Evolutionary conservation across 2,888 invertebrate species (phyloP).

Genomic region (Harmothoe impar): DNA sequence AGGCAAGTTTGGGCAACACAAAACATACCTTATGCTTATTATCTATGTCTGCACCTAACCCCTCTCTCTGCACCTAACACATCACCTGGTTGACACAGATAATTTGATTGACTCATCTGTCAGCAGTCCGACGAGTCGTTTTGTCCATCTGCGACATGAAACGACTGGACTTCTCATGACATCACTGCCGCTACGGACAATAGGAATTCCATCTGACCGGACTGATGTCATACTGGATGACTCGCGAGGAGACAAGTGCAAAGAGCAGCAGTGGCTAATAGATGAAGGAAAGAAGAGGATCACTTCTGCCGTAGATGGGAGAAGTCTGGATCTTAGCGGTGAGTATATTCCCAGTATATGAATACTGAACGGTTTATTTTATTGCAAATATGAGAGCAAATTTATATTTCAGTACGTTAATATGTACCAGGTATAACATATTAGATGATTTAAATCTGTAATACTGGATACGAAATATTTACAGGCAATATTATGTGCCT

Average conservation of each 20-base stretch:
- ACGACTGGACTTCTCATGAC: slow-evolving; percentile 11
- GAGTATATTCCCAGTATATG: too few species aligned
- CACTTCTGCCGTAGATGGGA: slow-evolving; percentile 9
- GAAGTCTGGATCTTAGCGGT: slow-evolving; percentile 33
- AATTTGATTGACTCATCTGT: background rate
- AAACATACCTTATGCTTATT: too few species aligned
- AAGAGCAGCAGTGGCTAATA: slow-evolving; percentile 28
- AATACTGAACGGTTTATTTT: too few species aligned
- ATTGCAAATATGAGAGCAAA: too few species aligned
- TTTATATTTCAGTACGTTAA: too few species aligned
- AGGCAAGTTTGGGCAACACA: too few species aligned
- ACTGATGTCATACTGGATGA: background rate
- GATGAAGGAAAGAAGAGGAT: slow-evolving; percentile 7
- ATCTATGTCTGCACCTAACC: too few species aligned
- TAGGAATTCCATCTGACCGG: background rate
- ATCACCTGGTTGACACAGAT: background rate
- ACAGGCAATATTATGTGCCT: too few species aligned
- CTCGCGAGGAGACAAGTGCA: background rate
- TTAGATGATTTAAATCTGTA: too few species aligned
- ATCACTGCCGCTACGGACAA: background rate
- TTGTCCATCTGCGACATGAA: background rate
- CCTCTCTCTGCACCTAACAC: too few species aligned
- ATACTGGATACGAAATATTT: too few species aligned
- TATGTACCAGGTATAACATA: too few species aligned
- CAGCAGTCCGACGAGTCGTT: background rate